A percentile compares a stretch with the other conserved stretches of the same genome.
These are phyloP conservation scores for Lasioglossum malachurum DNA, from an alignment of 2,888 invertebrate species.

Conservation along the genomic window DNA sequence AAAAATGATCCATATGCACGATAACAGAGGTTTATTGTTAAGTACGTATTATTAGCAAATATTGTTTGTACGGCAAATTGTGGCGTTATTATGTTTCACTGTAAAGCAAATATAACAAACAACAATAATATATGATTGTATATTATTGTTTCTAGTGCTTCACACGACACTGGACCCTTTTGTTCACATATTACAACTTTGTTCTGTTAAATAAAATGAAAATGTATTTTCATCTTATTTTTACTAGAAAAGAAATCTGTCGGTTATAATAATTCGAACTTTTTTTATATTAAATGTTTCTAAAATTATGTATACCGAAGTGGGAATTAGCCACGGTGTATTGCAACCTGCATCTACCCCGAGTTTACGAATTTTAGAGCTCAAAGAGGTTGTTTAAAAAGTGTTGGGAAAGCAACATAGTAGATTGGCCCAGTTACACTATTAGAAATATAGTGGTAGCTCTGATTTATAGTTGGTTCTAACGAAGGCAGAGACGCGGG, in stretches of 20 bases:
- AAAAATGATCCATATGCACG: neutral
- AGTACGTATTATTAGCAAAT: neutral
- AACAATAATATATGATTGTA: neutral
- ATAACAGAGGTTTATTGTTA: neutral
- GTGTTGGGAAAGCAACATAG: slow-evolving; percentile 11
- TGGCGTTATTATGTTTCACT: neutral
- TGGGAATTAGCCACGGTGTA: too few relatives aligned
- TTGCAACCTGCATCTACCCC: neutral
- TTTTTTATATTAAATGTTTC: too few relatives aligned
- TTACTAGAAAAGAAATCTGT: too few relatives aligned
- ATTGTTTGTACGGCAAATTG: neutral
- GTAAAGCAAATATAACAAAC: neutral
- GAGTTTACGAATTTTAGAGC: neutral
- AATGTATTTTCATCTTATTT: neutral
- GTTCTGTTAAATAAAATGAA: neutral
- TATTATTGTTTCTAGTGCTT: slow-evolving; percentile 1
- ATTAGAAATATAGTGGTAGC: slow-evolving; percentile 71
- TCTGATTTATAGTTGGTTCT: slow-evolving; percentile 75
- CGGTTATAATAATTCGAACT: too few relatives aligned
- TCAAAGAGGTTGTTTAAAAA: neutral
- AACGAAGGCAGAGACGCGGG: slow-evolving; percentile 71
- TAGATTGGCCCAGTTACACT: slow-evolving; percentile 47
- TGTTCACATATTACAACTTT: neutral
- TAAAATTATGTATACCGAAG: too few relatives aligned
- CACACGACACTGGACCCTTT: neutral